Evolutionary conservation across 2,113 vertebrate genomes (phyloP).

Genomic region (Dolichotis patagonum): DNA sequence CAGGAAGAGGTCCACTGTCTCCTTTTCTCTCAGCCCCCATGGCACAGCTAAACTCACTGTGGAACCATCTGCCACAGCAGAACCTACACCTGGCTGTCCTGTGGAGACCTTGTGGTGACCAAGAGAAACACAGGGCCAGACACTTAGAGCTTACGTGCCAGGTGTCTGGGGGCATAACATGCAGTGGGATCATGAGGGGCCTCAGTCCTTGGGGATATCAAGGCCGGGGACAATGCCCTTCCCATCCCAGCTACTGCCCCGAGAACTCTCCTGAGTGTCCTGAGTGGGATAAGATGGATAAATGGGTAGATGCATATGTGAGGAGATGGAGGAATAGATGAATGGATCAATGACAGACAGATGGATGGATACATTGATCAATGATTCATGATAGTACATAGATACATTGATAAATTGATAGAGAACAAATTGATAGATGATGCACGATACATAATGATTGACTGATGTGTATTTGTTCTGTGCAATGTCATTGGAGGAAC

Average conservation of each 20-base stretch:
- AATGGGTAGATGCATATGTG: too few relatives aligned
- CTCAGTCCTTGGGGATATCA: neutral
- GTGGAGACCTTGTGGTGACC: neutral
- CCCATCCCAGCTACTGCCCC: neutral
- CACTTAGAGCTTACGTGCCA: neutral
- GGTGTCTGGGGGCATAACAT: fast-evolving
- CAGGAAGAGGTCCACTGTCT: neutral
- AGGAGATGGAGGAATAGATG: neutral
- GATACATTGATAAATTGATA: neutral
- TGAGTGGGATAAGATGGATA: neutral
- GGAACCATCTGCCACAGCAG: neutral
- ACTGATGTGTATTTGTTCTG: neutral
- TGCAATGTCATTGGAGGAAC: neutral
- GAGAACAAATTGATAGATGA: neutral
- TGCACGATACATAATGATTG: neutral
- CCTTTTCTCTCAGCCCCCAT: neutral
- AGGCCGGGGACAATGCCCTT: neutral
- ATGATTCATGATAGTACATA: neutral
- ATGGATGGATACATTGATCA: too few relatives aligned
- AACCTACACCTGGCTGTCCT: neutral
- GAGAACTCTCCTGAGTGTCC: neutral
- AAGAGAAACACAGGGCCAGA: neutral
- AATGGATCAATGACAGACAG: too few relatives aligned
- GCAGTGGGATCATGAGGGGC: neutral
- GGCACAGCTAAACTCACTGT: neutral